Evolutionary conservation across 1,140 invertebrate genomes (phyloP), one percentile per base, ranked within the genome.

Genomic region (Drosophila micromelanica): DNA sequence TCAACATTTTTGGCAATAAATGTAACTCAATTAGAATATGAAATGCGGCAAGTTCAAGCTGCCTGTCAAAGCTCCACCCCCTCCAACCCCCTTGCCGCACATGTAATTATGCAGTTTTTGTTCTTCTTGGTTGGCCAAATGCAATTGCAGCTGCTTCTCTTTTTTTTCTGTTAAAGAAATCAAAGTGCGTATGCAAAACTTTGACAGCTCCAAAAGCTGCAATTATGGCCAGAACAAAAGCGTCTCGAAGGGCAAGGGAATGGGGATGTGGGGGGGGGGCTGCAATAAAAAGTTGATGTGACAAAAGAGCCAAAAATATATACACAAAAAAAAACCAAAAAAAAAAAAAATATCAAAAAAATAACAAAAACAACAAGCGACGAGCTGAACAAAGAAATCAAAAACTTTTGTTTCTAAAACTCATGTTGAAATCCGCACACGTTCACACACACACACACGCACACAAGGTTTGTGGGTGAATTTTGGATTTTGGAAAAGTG

Each of bases 361-460:
- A 17, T 62, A 20, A 54, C 49, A 76, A 49, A 17, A 40, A 46
- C 54, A 60, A 73, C 56, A 49, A 48, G 17, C 56, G 70, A 70
- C 67, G 59, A 46, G 15, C 46, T 32, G 63, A 68, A 73, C 74
- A 68, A 89, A 89, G 84, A 87, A 89, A 89, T 78, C 84, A 87
- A 89, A 82, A 89, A 89, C 84, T 86, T 91, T 91, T 91, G 80
- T 91, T 91, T 90, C 87, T 91, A 89, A 87, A 91, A 91, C 90
- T 91, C 90, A 84, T 91, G 90, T 90, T 91, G 72, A 80, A 90
- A 86, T 86, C 77, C 69, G 67, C 46, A 63, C 56, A 73, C 65
- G 72, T 72, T 79, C 51, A 78, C 55, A 72, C 35, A 49, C 45
- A 61, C 4, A 42, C 37, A 57, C 56, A 27, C 51, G 40, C 45